Evolutionary conservation across 2,797 vertebrate genomes (phyloP).

Genomic region (Hipposideros larvatus): DNA sequence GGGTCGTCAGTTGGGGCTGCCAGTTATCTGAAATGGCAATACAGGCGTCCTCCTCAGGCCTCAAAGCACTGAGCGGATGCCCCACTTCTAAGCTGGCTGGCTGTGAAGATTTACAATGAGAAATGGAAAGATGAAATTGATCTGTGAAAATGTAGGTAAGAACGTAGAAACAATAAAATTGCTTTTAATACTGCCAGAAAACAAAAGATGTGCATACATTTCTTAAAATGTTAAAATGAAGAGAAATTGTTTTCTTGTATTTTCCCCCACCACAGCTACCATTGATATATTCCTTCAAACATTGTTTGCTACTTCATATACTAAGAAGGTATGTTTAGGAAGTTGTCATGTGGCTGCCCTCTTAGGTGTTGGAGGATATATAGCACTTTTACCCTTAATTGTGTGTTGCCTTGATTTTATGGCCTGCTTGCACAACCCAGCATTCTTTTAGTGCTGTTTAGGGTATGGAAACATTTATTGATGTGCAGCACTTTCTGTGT

Average conservation of each 20-base stretch:
- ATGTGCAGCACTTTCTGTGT: conserved; percentile 58
- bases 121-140: conserved; percentile 38
- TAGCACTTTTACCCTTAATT: neutral
- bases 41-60: conserved; percentile 46
- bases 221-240: neutral
- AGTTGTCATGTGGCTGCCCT: neutral
- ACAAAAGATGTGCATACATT: neutral
- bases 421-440: neutral
- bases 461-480: conserved; percentile 48
- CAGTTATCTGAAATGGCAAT: conserved; percentile 67
- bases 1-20: conserved; percentile 72
- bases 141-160: conserved; percentile 41
- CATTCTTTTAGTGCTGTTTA: conserved; percentile 51
- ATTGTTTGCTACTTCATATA: neutral
- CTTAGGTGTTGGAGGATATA: conserved; percentile 58
- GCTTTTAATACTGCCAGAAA: neutral
- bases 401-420: conserved; percentile 64
- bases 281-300: neutral
- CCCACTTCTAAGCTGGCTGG: conserved; percentile 72
- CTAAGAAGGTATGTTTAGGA: neutral
- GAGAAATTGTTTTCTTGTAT: neutral
- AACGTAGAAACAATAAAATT: neutral
- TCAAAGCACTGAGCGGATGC: conserved; percentile 77
- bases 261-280: neutral
- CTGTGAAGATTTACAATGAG: conserved; percentile 43